Evolutionary conservation across 2,113 vertebrate genomes (phyloP).

Genomic region (Gopherus flavomarginatus): DNA sequence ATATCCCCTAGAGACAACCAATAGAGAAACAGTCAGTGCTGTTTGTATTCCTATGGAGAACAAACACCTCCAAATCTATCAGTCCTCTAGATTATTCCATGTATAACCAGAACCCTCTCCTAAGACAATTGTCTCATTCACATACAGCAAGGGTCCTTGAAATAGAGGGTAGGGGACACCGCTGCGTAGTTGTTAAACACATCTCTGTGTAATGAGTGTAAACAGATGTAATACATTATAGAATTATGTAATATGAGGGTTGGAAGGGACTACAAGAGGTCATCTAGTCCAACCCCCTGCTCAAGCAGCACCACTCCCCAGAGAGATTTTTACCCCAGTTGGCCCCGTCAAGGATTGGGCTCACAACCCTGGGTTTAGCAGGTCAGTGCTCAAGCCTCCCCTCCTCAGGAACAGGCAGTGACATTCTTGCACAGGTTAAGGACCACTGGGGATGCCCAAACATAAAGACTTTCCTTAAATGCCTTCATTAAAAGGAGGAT

Average conservation of each 20-base stretch:
- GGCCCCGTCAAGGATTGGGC: no score
- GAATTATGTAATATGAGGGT: no score
- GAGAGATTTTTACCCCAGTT: no score
- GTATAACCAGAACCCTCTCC: neutral
- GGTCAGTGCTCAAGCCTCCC: neutral
- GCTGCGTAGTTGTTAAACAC: accelerated
- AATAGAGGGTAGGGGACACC: accelerated
- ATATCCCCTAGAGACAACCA: neutral
- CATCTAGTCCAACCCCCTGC: no score
- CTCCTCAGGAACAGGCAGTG: neutral
- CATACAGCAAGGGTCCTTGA: accelerated
- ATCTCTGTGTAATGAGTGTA: neutral
- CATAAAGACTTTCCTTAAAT: neutral
- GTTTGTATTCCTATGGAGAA: neutral
- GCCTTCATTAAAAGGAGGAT: neutral
- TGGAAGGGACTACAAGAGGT: no score
- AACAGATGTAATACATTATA: accelerated
- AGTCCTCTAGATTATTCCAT: neutral
- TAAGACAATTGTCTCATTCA: neutral
- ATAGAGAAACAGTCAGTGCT: neutral
- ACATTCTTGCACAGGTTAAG: neutral
- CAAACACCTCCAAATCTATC: neutral
- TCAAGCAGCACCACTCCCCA: no score
- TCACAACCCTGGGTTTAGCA: no score
- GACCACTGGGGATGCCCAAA: neutral